phyloP scores from a whole-genome alignment of 2,888 invertebrate species.

The Caenorhabditis drosophilae region DNA sequence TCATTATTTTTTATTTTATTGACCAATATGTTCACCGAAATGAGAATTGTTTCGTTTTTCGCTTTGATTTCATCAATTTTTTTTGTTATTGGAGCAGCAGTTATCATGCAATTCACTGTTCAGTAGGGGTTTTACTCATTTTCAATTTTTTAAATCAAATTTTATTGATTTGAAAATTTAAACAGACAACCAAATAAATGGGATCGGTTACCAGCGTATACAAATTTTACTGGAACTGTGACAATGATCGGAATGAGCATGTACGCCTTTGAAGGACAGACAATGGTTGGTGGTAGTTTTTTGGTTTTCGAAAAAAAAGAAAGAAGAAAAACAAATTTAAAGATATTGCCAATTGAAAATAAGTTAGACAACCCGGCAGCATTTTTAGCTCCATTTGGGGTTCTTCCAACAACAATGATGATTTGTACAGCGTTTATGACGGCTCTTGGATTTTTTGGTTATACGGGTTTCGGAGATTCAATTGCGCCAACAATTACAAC shows the following conservation, averaged over 20 bases:
- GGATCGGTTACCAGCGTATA: conserved; percentile 61
- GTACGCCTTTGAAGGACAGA: conserved; percentile 69
- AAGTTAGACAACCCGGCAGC: conserved; percentile 67
- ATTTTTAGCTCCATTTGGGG: conserved; percentile 66
- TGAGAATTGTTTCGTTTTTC: conserved; percentile 61
- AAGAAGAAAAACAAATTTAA: too few relatives aligned
- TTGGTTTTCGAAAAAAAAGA: too few relatives aligned
- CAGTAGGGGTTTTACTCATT: conserved; percentile 38
- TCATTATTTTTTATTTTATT: conserved; percentile 61
- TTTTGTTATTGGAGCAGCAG: conserved; percentile 65
- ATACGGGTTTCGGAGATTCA: conserved; percentile 65
- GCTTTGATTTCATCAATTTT: conserved; percentile 68
- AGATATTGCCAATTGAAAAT: conserved; percentile 69
- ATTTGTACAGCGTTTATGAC: conserved; percentile 63
- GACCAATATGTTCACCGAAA: conserved; percentile 68
- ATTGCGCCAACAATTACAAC: conserved; percentile 65
- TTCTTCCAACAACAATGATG: conserved; percentile 68
- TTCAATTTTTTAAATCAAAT: conserved; percentile 2
- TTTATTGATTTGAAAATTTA: background rate
- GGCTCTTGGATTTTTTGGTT: conserved; percentile 68
- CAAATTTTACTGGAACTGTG: conserved; percentile 64
- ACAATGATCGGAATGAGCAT: conserved; percentile 68
- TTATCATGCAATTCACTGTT: conserved; percentile 67
- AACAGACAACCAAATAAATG: conserved; percentile 60
- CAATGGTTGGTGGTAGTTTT: conserved; percentile 55